phyloP scores from a whole-genome alignment of 2,113 vertebrate genomes.

The Eurystomus gularis region DNA sequence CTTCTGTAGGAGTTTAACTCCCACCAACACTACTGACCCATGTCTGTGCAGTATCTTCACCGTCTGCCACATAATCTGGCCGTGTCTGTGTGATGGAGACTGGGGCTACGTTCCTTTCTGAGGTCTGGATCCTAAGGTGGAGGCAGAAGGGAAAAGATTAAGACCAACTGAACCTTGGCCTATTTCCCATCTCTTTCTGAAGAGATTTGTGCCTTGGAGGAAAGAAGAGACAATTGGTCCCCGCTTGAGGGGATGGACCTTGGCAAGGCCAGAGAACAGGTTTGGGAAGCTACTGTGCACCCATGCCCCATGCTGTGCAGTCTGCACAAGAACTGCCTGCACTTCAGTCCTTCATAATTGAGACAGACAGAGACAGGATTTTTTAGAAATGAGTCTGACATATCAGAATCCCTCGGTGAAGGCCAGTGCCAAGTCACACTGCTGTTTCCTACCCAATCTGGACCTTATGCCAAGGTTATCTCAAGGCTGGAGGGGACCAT shows the following conservation, averaged over 20 bases:
- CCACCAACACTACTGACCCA: background rate
- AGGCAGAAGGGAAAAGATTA: background rate
- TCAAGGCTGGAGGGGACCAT: background rate
- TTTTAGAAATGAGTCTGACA: constrained; percentile 45
- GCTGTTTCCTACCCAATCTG: background rate
- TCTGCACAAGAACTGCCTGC: background rate
- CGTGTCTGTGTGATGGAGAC: background rate
- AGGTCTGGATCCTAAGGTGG: background rate
- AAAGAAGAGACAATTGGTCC: background rate
- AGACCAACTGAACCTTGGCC: background rate
- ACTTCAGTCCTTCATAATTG: background rate
- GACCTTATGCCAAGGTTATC: constrained; percentile 18
- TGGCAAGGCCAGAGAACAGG: constrained; percentile 21
- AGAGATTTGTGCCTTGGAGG: background rate
- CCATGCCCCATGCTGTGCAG: background rate
- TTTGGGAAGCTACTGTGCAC: background rate
- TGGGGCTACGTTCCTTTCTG: background rate
- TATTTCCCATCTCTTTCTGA: background rate
- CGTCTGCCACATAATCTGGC: background rate
- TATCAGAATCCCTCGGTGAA: background rate
- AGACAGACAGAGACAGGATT: constrained; percentile 26
- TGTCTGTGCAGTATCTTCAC: background rate
- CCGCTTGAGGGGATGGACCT: background rate
- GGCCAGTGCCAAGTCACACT: constrained; percentile 18
- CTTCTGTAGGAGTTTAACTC: background rate